phyloP scores from a whole-genome alignment of 2,888 invertebrate species.

The Gandaritis pyraliata region DNA sequence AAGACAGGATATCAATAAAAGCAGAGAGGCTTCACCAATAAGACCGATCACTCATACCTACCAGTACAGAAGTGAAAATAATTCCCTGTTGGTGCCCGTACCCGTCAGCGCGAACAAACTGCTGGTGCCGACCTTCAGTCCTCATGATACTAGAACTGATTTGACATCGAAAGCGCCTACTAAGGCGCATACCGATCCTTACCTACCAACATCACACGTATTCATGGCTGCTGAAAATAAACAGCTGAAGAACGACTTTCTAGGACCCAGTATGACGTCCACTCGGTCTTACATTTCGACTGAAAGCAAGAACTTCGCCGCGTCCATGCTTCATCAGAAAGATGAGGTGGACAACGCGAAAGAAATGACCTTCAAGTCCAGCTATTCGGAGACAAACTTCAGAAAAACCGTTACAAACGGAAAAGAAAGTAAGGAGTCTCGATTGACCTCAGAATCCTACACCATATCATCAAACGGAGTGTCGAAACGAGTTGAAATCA shows the following conservation, averaged over 20 bases:
- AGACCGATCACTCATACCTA: slow-evolving; percentile 83
- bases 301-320: slow-evolving; percentile 74
- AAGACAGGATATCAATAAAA: slow-evolving; percentile 89
- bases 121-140: slow-evolving; percentile 81
- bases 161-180: slow-evolving; percentile 80
- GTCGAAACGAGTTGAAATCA: slow-evolving; percentile 76
- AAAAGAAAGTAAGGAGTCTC: slow-evolving; percentile 66
- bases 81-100: slow-evolving; percentile 74
- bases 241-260: slow-evolving; percentile 79
- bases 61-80: slow-evolving; percentile 75
- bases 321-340: slow-evolving; percentile 74
- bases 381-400: slow-evolving; percentile 79
- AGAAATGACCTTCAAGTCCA: slow-evolving; percentile 75
- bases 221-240: slow-evolving; percentile 81
- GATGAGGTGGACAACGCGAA: slow-evolving; percentile 77
- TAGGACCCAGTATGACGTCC: slow-evolving; percentile 77
- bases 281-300: slow-evolving; percentile 71
- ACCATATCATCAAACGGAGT: slow-evolving; percentile 79
- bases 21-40: slow-evolving; percentile 89
- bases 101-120: slow-evolving; percentile 82
- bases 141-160: slow-evolving; percentile 77
- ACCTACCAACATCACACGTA: slow-evolving; percentile 72
- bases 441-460: slow-evolving; percentile 71
- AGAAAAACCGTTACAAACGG: slow-evolving; percentile 72
- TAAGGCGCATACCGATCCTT: slow-evolving; percentile 81